Evolutionary conservation across 2,797 vertebrate genomes (phyloP).

Genomic region (Geotrypetes seraphini): DNA sequence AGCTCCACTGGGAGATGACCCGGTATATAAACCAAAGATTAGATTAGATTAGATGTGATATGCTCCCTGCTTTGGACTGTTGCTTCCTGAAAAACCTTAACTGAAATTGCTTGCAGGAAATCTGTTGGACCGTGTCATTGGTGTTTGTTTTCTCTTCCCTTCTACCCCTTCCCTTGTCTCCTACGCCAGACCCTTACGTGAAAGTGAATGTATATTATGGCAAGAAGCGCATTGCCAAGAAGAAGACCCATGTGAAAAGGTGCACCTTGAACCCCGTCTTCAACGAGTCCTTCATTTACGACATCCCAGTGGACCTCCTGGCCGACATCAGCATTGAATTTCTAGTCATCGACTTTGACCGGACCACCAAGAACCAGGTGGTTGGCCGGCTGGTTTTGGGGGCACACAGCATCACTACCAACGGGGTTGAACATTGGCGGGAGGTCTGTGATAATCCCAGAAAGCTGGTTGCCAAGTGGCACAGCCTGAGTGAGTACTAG

Average conservation of each 20-base stretch:
- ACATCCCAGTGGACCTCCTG: slow-evolving; percentile 80
- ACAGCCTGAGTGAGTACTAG: slow-evolving; percentile 83
- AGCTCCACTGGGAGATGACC: no score
- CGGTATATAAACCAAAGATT: no score
- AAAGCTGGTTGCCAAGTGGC: slow-evolving; percentile 85
- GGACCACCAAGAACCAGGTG: slow-evolving; percentile 89
- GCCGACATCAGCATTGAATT: slow-evolving; percentile 88
- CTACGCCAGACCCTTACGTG: slow-evolving; percentile 81
- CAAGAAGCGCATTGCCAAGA: slow-evolving; percentile 89
- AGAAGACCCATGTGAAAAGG: slow-evolving; percentile 96
- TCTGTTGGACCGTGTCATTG: slow-evolving; percentile 34
- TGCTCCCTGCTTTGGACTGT: no score
- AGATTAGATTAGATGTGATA: no score
- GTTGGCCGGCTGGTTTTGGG: slow-evolving; percentile 83
- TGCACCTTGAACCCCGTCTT: slow-evolving; percentile 90
- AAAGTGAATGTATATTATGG: slow-evolving; percentile 94
- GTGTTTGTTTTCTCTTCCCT: neutral
- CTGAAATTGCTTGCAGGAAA: no score
- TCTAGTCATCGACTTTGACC: slow-evolving; percentile 88
- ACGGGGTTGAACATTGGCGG: slow-evolving; percentile 76
- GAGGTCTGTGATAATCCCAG: slow-evolving; percentile 80
- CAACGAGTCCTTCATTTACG: slow-evolving; percentile 95
- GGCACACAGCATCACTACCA: slow-evolving; percentile 63
- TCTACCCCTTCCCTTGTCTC: neutral
- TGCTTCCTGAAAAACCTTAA: no score